Conservation (phyloP, 2,113 vertebrate species). For the Cranoglanis bouderius region DNA sequence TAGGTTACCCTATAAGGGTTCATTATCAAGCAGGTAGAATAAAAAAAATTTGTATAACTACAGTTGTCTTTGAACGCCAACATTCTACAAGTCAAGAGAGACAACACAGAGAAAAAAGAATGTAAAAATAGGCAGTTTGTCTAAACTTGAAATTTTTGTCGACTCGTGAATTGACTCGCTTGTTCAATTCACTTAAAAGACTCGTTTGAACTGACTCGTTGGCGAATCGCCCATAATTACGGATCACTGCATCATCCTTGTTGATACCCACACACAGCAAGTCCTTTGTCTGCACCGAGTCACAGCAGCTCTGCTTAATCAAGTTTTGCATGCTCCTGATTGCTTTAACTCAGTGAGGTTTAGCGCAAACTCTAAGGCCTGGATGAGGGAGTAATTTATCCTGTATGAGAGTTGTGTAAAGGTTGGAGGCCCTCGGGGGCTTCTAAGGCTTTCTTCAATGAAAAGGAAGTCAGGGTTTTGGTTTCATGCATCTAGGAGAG, state of each 20-base stretch:
- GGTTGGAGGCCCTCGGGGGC: constrained; percentile 25
- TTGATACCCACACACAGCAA: constrained; percentile 32
- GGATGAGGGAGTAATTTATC: constrained; percentile 19
- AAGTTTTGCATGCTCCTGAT: constrained; percentile 42
- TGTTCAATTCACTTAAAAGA: background rate
- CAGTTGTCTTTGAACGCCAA: background rate
- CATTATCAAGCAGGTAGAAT: background rate
- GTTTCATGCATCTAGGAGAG: constrained; percentile 31
- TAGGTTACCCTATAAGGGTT: background rate
- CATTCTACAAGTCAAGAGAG: background rate
- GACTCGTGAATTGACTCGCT: background rate
- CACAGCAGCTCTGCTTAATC: constrained; percentile 36
- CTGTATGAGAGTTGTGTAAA: constrained; percentile 34
- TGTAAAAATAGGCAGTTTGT: background rate
- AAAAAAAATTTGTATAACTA: background rate
- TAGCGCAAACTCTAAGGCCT: background rate
- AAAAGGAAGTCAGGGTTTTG: constrained; percentile 29
- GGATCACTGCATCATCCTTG: constrained; percentile 28
- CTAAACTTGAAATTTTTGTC: background rate
- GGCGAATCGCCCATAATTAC: constrained; percentile 13
- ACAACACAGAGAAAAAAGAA: background rate
- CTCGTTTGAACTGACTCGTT: background rate
- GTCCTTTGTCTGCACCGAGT: constrained; percentile 34
- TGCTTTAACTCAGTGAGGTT: constrained; percentile 29
- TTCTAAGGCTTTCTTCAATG: constrained; percentile 15